These are phyloP conservation scores for Notodonta ziczac DNA, from an alignment of 2,888 invertebrate genomes.

Conservation along the genomic window DNA sequence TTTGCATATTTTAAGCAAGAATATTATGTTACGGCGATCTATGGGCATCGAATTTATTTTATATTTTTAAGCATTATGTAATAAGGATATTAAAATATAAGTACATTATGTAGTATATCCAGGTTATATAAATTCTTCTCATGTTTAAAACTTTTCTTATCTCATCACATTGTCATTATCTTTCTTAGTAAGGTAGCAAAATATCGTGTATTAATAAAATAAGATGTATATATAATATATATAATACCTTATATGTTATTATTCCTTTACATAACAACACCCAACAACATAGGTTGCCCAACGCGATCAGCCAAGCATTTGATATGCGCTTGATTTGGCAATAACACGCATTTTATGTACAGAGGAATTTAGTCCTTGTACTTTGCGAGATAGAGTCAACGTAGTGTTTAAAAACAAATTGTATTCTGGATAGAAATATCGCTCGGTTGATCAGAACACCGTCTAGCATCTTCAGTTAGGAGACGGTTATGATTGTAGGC, in stretches of 20 bases:
- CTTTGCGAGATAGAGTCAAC: background rate
- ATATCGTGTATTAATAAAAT: too few relatives aligned
- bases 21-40: too few relatives aligned
- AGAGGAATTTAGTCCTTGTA: conserved; percentile 11
- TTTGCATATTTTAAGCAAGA: too few relatives aligned
- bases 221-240: too few relatives aligned
- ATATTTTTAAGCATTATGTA: too few relatives aligned
- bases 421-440: conserved; percentile 12
- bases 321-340: conserved; percentile 33
- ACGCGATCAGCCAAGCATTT: conserved; percentile 33
- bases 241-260: conserved; percentile 4
- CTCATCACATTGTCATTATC: too few relatives aligned
- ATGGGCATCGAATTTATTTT: too few relatives aligned
- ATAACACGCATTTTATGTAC: conserved; percentile 13
- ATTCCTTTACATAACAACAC: conserved; percentile 47
- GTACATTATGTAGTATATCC: too few relatives aligned
- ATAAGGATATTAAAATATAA: too few relatives aligned
- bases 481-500: background rate
- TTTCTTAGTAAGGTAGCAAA: too few relatives aligned
- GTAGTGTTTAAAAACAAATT: background rate
- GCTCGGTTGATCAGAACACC: conserved; percentile 18
- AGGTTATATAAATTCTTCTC: too few relatives aligned
- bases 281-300: conserved; percentile 30
- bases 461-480: background rate
- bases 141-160: too few relatives aligned